phyloP scores from a whole-genome alignment of 1,140 invertebrate genomes.

The Pogonognathellus flavescens region DNA sequence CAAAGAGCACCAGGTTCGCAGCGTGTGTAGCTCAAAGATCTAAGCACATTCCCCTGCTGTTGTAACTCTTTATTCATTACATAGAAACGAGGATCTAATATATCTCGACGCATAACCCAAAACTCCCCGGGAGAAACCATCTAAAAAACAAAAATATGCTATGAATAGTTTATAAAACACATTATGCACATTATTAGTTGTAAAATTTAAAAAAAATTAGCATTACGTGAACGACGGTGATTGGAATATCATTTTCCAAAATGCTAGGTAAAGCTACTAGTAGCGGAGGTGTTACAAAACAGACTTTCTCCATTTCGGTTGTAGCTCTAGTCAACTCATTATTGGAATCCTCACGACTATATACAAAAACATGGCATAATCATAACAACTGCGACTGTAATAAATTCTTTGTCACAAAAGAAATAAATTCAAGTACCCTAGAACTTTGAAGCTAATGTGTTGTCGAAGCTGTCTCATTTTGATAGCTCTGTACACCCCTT shows the following conservation, averaged over 20 bases:
- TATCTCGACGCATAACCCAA: conserved; percentile 1
- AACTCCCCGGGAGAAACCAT: conserved; percentile 17
- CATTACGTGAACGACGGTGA: not conserved
- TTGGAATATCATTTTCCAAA: not conserved
- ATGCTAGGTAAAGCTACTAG: conserved; percentile 1
- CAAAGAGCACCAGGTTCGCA: conserved; percentile 3
- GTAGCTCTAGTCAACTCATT: not conserved
- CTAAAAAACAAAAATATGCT: not conserved
- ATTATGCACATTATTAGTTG: not conserved
- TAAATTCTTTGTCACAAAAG: too few species aligned
- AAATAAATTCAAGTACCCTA: conserved; percentile 17
- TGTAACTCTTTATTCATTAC: not conserved
- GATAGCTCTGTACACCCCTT: conserved; percentile 82
- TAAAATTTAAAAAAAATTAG: not conserved
- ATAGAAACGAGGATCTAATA: not conserved
- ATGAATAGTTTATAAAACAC: not conserved
- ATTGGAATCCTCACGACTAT: conserved; percentile 18
- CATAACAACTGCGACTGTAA: too few species aligned
- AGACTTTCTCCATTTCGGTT: not conserved
- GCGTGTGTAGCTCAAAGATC: not conserved
- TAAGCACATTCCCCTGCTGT: not conserved
- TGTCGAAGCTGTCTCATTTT: conserved; percentile 77
- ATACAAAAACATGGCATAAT: too few species aligned
- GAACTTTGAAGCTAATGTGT: conserved; percentile 23
- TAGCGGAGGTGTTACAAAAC: not conserved